Base-by-base conservation (phyloP, 1,140 invertebrate genomes). In the Macrotrachela quadricornifera region DNA sequence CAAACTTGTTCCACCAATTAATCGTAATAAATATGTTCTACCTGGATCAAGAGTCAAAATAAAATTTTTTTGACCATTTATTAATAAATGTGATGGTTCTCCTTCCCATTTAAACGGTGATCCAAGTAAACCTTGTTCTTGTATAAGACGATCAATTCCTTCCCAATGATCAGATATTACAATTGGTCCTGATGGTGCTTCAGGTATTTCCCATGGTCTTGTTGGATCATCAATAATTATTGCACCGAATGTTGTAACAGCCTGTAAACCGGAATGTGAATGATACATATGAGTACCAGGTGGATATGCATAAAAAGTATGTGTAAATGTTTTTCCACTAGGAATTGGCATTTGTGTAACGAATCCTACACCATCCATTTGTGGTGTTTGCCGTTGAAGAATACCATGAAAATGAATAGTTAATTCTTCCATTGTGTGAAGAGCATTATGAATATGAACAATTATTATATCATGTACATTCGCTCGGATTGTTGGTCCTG, bases 401-500 rank as follows among this genome's bases (percentile, higher is more conserved):
- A 87, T 74, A 44, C 84, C 83, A 51, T 83, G 76, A 84, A 84
- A 90, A 69, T 91, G 86, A 54, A 91, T 78, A 1, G 79, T 80
- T 13, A n/a, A 8, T 1, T 80, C 75, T 62, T 80, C 79, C 71
- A 81, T 78, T 53, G 81, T 81, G 61, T 78, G 74, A 65, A 87
- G 77, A 47, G 77, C 75, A 64, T 90, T 91, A 56, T 77, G 73
- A 1, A 88, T 79, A 60, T 88, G 83, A 12, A 88, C 74, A 13
- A 88, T 77, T 1, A 90, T 76, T 56, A 77, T 79, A 62, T 90
- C 85, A 57, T 78, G 78, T 65, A 82, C 76, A 62, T 84, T 90
- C 0, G 86, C 82, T 71, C 82, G 71, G 41, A 76, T 62, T 17
- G 57, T 16, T 1, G 64, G 65, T 10, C 64, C 65, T 0, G 65